Evolutionary conservation across 1,140 invertebrate genomes (phyloP).

Genomic region (Eupeodes corollae): DNA sequence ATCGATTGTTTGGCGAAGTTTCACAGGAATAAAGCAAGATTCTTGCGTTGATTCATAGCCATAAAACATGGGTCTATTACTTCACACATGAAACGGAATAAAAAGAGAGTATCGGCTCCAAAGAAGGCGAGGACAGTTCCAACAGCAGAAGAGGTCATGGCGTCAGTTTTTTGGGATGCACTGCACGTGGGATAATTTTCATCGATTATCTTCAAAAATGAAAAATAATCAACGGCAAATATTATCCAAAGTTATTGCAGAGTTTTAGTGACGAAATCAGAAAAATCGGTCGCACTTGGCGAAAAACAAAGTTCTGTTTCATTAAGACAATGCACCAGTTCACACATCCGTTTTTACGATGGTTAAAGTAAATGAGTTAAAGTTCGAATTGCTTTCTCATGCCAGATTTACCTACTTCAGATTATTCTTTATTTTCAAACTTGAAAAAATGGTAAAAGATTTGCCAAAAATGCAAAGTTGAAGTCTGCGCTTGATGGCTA

Average conservation of each 20-base stretch:
- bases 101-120: slow-evolving; percentile 13
- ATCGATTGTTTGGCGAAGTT: slow-evolving; percentile 11
- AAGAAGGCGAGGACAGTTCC: no score
- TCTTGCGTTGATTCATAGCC: no score
- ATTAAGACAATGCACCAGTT: slow-evolving; percentile 30
- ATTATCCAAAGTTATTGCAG: background rate
- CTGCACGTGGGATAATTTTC: no score
- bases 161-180: no score
- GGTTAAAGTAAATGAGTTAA: slow-evolving; percentile 30
- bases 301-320: slow-evolving; percentile 34
- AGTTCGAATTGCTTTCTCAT: no score
- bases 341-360: slow-evolving; percentile 25
- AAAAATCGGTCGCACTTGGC: slow-evolving; percentile 22
- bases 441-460: slow-evolving; percentile 24
- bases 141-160: no score
- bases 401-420: no score
- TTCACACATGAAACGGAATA: slow-evolving; percentile 20
- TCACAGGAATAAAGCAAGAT: slow-evolving; percentile 16
- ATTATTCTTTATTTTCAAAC: no score
- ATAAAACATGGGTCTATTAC: background rate
- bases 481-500: slow-evolving; percentile 12
- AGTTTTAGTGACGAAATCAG: slow-evolving; percentile 14
- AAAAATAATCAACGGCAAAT: background rate
- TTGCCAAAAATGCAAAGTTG: slow-evolving; percentile 20
- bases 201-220: no score